Percentiles rank a stretch among this genome's conserved stretches.
These are phyloP conservation scores for Phaethon lepturus DNA, from an alignment of 2,113 vertebrate species.

Conservation along the genomic window DNA sequence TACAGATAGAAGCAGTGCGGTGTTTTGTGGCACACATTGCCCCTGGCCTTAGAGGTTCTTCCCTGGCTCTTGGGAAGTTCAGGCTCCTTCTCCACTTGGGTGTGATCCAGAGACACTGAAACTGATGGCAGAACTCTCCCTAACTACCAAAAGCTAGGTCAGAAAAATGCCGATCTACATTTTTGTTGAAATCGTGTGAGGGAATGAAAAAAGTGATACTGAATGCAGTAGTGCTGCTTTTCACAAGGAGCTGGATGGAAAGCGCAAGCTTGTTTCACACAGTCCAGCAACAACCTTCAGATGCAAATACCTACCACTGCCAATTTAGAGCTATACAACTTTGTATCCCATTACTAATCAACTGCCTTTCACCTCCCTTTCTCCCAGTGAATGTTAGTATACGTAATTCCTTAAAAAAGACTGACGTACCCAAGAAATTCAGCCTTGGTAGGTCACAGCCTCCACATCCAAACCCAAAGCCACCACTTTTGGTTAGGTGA, in stretches of 20 bases:
- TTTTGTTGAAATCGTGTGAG: neutral
- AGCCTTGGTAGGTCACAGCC: neutral
- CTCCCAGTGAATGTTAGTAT: neutral
- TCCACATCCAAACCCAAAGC: neutral
- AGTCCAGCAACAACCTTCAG: neutral
- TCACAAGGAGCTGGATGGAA: neutral
- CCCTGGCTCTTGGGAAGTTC: neutral
- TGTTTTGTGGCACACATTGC: neutral
- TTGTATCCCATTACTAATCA: neutral
- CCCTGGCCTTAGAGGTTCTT: neutral
- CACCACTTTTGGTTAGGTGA: neutral
- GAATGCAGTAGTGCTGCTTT: neutral
- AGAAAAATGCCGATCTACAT: neutral
- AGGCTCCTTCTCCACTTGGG: neutral
- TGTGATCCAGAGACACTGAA: neutral
- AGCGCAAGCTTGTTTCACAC: neutral
- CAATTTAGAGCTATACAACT: neutral
- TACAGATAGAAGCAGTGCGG: fast-evolving
- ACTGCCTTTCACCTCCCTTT: neutral
- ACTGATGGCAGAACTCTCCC: neutral
- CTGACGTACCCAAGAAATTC: neutral
- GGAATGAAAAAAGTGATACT: neutral
- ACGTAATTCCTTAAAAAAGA: neutral
- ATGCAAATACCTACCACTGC: neutral
- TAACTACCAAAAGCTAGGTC: neutral